Conservation (phyloP, 2,888 invertebrate species). For the Cephus pygmeus region DNA sequence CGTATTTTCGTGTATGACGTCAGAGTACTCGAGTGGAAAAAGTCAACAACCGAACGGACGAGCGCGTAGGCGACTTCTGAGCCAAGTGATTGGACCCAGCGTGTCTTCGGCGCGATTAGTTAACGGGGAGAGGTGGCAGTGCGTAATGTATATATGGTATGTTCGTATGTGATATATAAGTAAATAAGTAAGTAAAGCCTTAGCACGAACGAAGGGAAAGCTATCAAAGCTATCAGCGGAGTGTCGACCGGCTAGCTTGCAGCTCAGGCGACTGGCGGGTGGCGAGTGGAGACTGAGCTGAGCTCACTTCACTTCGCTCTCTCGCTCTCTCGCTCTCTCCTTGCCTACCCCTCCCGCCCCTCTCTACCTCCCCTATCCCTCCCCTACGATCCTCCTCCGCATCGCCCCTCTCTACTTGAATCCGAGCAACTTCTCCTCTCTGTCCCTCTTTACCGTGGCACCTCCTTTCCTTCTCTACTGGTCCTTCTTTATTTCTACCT, state of each 20-base stretch:
- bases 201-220: conserved; percentile 33
- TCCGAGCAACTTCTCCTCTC: too few relatives aligned
- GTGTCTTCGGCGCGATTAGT: too few relatives aligned
- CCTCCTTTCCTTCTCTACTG: too few relatives aligned
- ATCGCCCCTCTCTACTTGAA: too few relatives aligned
- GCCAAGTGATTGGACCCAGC: too few relatives aligned
- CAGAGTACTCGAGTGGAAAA: too few relatives aligned
- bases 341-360: neutral
- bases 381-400: neutral
- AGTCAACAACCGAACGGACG: too few relatives aligned
- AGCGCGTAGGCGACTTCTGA: too few relatives aligned
- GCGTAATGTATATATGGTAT: neutral
- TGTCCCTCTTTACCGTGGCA: too few relatives aligned
- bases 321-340: conserved; percentile 12
- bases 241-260: conserved; percentile 39
- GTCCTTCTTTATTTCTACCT: too few relatives aligned
- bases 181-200: conserved; percentile 32
- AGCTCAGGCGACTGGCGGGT: conserved; percentile 39
- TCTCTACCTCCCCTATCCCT: neutral
- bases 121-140: neutral
- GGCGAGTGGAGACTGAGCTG: conserved; percentile 39
- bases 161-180: conserved; percentile 15
- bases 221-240: conserved; percentile 40
- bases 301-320: conserved; percentile 28
- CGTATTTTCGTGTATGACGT: too few relatives aligned